These are phyloP conservation scores for Petrocephalus microphthalmus DNA, from an alignment of 2,113 vertebrate species.

Conservation along the genomic window DNA sequence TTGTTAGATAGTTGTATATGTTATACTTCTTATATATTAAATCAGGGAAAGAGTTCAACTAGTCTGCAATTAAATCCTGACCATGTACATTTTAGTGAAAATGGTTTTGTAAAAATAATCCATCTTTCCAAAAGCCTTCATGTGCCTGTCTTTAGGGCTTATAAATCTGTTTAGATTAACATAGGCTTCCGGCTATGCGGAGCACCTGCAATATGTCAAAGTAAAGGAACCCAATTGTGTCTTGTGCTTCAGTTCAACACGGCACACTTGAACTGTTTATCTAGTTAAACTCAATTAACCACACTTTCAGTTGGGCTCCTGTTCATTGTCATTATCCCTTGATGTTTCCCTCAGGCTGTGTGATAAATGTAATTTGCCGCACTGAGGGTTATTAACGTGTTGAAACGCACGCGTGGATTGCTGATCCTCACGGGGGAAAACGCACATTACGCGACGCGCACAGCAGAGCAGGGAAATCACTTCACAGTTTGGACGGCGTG, in stretches of 20 bases:
- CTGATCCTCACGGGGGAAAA: background rate
- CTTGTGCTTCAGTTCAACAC: background rate
- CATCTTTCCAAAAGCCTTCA: background rate
- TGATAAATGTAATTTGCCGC: background rate
- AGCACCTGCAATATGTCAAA: background rate
- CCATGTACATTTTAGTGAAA: background rate
- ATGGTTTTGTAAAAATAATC: background rate
- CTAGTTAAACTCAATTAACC: slow-evolving; percentile 13
- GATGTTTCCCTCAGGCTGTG: background rate
- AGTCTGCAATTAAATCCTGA: background rate
- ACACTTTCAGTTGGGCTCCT: background rate
- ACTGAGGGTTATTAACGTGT: background rate
- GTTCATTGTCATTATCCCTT: background rate
- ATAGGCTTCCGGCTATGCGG: background rate
- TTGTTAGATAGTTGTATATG: background rate
- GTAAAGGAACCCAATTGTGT: background rate
- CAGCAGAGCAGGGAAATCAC: background rate
- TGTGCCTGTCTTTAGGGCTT: background rate
- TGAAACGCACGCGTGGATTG: background rate
- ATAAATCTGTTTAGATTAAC: background rate
- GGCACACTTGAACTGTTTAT: slow-evolving; percentile 9
- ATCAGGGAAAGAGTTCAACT: background rate
- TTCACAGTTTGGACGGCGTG: background rate
- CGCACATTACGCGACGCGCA: background rate
- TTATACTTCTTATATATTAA: background rate